Percentiles rank a stretch among this genome's conserved stretches.
phyloP scores from a whole-genome alignment of 2,888 invertebrate genomes.

The Sinodicranocentrus sp. region DNA sequence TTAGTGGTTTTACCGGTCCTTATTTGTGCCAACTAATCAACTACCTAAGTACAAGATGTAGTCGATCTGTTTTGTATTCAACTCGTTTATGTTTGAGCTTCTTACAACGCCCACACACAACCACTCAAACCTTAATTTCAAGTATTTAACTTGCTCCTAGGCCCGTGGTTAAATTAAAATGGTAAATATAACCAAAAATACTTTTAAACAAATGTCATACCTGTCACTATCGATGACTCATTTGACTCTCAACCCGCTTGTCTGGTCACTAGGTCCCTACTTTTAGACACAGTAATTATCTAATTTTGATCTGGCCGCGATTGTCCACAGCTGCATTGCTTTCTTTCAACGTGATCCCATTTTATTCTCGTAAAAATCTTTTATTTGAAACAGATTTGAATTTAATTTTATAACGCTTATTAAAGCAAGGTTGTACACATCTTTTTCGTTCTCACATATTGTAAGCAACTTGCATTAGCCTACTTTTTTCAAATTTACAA shows the following conservation, averaged over 20 bases:
- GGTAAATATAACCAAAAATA: background rate
- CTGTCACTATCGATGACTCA: no score
- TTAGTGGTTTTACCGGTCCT: constrained; percentile 36
- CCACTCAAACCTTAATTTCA: background rate
- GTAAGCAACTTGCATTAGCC: constrained; percentile 29
- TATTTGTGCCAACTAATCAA: background rate
- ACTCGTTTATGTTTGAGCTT: background rate
- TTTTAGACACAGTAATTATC: no score
- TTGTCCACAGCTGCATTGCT: no score
- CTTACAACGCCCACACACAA: constrained; percentile 2
- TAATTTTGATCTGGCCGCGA: no score
- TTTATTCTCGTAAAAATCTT: no score
- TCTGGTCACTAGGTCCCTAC: constrained; percentile 4
- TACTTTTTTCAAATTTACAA: constrained; percentile 33
- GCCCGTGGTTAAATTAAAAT: background rate
- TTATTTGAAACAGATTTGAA: background rate
- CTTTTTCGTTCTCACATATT: no score
- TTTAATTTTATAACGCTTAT: background rate
- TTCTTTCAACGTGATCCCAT: background rate
- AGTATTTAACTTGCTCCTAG: background rate
- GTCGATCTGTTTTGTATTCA: background rate
- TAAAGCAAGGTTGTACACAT: background rate
- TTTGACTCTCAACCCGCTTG: background rate
- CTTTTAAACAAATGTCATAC: background rate
- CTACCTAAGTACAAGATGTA: background rate